A percentile compares a stretch with the other conserved stretches of the same genome.
phyloP scores from a whole-genome alignment of 2,888 invertebrate genomes.

The Phalera bucephala region DNA sequence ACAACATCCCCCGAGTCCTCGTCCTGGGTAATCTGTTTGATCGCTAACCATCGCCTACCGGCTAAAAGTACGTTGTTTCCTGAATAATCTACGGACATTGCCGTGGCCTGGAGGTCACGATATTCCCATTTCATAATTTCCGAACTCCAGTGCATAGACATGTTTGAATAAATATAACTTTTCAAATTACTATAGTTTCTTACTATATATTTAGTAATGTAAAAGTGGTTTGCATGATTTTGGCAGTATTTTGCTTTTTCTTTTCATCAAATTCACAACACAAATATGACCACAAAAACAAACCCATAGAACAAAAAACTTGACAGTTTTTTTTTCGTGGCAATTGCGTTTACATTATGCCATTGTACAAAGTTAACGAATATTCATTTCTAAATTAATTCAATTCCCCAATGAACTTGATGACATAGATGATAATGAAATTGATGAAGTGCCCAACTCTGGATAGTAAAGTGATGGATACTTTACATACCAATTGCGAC shows the following conservation, averaged over 20 bases:
- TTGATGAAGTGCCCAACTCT: too few relatives aligned
- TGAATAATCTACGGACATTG: constrained; percentile 95
- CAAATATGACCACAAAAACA: too few relatives aligned
- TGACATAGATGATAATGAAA: too few relatives aligned
- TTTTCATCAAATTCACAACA: too few relatives aligned
- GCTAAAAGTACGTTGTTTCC: constrained; percentile 94
- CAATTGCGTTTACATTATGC: too few relatives aligned
- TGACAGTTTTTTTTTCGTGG: too few relatives aligned
- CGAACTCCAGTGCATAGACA: constrained; percentile 79
- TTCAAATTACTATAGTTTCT: neutral
- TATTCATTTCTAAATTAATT: too few relatives aligned
- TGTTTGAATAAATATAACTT: constrained; percentile 15
- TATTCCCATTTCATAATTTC: constrained; percentile 87
- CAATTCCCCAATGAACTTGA: too few relatives aligned
- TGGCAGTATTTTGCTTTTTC: neutral
- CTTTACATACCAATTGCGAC: too few relatives aligned
- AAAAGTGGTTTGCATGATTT: neutral
- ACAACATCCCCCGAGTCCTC: constrained; percentile 86
- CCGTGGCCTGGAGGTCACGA: constrained; percentile 94
- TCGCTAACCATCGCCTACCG: constrained; percentile 91
- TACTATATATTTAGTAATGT: neutral
- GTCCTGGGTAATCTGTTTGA: constrained; percentile 88
- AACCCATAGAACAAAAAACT: too few relatives aligned
- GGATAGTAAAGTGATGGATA: too few relatives aligned
- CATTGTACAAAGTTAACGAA: too few relatives aligned